Evolutionary conservation across 2,797 vertebrate genomes (phyloP).

Genomic region (Sphenopsis melanotis): DNA sequence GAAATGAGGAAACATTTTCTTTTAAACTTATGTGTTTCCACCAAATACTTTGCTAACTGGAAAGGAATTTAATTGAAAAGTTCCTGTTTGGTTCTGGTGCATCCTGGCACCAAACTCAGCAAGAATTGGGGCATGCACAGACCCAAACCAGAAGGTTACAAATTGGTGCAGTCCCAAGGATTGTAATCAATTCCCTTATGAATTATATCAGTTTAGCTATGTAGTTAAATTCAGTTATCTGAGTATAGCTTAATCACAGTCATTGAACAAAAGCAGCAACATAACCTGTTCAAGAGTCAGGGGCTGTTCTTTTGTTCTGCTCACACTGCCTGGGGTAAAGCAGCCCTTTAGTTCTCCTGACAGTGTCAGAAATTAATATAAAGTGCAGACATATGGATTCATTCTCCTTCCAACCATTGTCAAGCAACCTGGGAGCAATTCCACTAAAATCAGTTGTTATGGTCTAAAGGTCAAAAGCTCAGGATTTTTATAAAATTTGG

Average conservation of each 20-base stretch:
- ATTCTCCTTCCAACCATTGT: neutral
- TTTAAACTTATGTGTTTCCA: neutral
- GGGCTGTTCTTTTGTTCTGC: neutral
- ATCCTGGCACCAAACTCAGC: neutral
- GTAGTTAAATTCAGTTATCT: neutral
- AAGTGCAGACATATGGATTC: constrained; percentile 39
- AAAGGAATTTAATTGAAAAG: neutral
- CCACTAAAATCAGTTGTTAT: neutral
- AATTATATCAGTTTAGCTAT: neutral
- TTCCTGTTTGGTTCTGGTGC: neutral
- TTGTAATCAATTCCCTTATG: neutral
- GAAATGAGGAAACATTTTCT: neutral
- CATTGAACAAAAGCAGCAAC: neutral
- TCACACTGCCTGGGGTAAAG: neutral
- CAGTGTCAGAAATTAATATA: constrained; percentile 6
- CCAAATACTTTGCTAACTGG: neutral
- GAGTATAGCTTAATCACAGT: neutral
- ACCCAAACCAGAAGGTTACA: neutral
- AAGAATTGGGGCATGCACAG: neutral
- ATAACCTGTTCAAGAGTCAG: neutral
- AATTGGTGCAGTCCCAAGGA: neutral
- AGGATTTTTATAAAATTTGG: constrained; percentile 7
- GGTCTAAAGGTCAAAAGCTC: constrained; percentile 18
- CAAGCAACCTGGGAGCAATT: constrained; percentile 37
- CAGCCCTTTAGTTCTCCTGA: neutral